Evolutionary conservation across 2,888 invertebrate species (phyloP), one percentile per base, ranked within the genome.

Genomic region (Pogonocherus hispidulus): DNA sequence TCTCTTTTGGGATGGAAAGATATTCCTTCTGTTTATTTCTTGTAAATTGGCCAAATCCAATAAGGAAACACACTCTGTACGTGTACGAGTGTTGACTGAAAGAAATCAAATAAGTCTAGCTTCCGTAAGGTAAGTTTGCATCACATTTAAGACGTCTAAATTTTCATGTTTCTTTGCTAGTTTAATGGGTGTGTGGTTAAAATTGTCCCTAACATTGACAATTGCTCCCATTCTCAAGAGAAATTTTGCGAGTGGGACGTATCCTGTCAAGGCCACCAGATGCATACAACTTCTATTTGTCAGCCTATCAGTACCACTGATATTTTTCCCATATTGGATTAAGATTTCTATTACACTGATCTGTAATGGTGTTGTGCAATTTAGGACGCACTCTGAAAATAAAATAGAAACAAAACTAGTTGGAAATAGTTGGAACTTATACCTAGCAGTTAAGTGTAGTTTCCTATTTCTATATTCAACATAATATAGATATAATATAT

Each of bases 261-360:
- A 87, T 69, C 87, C 85, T 67, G 85, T 86, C 84, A 88, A 86
- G 1, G 88, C 88, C 11, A 87, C 87, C 68, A 87, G 86, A 77
- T 89, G 88, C 41, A 89, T 78, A 0, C 87, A 85, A 74, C 87
- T 88, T 11, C 87, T 84, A 51, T 70, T 67, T n/a, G 6, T 60
- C 22, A 70, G 8, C 18, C 8, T 41, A 44, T 70, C 65, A 16
- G 67, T 70, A 9, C 35, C 49, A 51, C 67, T 67, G 9, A 67
- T 47, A 37, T 70, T 62, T 37, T 65, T 44, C 3, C 65, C 70
- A 4, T 23, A 2, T 16, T 52, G 8, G 3, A 71, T 47, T 51
- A 70, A 35, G n/a, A 65, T 82, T 9, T 74, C 70, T n/a, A 88
- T 78, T 72, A 88, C 84, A 41, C 77, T 76, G 41, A 82, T 78